Conservation (phyloP, 92 coral and sea anemone genomes). For the Parazoanthus darwini region DNA sequence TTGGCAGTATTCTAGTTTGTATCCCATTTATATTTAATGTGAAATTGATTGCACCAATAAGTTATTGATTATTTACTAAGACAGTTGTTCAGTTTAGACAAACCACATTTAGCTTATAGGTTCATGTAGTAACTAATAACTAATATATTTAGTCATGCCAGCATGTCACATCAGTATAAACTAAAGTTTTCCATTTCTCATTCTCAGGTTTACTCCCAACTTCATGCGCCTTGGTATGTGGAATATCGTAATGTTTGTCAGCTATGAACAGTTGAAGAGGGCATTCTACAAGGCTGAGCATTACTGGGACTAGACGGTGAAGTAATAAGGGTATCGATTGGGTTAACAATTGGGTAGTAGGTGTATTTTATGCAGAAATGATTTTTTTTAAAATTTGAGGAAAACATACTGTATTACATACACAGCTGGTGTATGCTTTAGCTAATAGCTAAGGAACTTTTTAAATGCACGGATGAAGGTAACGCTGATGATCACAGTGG, state of each 20-base stretch:
- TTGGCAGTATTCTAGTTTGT: too few species aligned
- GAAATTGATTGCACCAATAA: too few species aligned
- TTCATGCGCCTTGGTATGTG: constrained; percentile 95
- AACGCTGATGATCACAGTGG: neutral
- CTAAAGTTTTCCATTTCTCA: neutral
- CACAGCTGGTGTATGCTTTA: neutral
- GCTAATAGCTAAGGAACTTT: neutral
- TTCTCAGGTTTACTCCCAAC: constrained; percentile 90
- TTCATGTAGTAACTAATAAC: too few species aligned
- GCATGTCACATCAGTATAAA: neutral
- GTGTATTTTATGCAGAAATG: too few species aligned
- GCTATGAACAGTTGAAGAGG: constrained; percentile 91
- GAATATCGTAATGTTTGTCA: constrained; percentile 97
- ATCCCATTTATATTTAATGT: too few species aligned
- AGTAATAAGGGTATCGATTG: neutral
- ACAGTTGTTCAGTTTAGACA: too few species aligned
- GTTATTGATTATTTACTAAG: too few species aligned
- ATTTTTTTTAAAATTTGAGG: too few species aligned
- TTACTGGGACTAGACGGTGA: neutral
- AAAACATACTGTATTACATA: neutral
- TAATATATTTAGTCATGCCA: too few species aligned
- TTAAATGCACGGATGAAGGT: neutral
- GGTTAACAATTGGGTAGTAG: neutral
- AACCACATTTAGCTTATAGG: too few species aligned
- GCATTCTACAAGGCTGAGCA: constrained; percentile 47